These are phyloP conservation scores for Amphibalanus amphitrite DNA, from an alignment of 1,140 invertebrate genomes.

Conservation along the genomic window DNA sequence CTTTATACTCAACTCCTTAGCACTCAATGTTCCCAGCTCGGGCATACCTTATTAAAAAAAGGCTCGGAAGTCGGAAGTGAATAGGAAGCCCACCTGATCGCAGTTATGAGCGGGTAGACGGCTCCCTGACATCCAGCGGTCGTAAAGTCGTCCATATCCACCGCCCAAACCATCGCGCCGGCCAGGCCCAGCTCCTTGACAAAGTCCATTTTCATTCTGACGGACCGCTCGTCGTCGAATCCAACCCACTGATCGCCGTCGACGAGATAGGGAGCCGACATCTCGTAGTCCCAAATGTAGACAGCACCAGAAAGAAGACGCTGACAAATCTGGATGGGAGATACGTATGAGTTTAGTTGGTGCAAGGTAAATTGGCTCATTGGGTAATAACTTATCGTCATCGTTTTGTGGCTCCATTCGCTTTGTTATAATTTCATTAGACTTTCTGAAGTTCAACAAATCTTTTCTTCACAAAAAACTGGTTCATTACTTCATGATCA, in stretches of 20 bases:
- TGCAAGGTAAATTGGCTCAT: no score
- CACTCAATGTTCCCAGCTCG: no score
- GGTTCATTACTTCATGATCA: no score
- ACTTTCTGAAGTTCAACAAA: no score
- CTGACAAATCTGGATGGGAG: constrained; percentile 84
- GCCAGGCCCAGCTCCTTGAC: constrained; percentile 72
- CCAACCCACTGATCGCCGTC: constrained; percentile 78
- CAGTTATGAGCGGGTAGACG: constrained; percentile 74
- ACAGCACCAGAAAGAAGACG: constrained; percentile 71
- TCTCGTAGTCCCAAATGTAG: constrained; percentile 78
- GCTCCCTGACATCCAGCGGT: constrained; percentile 54
- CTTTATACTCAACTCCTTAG: no score
- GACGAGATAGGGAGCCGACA: constrained; percentile 69
- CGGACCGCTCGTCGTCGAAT: constrained; percentile 72
- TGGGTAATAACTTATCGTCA: no score
- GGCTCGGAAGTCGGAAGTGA: no score
- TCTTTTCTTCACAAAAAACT: no score
- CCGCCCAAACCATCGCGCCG: constrained; percentile 91
- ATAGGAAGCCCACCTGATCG: constrained; percentile 67
- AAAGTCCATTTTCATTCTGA: constrained; percentile 75
- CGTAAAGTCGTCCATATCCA: constrained; percentile 92
- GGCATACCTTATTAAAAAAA: no score
- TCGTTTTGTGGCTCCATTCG: no score
- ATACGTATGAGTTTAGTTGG: no score
- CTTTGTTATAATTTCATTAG: neutral